Evolutionary conservation across 2,888 invertebrate genomes (phyloP).

Genomic region (Odontocolon sp.): DNA sequence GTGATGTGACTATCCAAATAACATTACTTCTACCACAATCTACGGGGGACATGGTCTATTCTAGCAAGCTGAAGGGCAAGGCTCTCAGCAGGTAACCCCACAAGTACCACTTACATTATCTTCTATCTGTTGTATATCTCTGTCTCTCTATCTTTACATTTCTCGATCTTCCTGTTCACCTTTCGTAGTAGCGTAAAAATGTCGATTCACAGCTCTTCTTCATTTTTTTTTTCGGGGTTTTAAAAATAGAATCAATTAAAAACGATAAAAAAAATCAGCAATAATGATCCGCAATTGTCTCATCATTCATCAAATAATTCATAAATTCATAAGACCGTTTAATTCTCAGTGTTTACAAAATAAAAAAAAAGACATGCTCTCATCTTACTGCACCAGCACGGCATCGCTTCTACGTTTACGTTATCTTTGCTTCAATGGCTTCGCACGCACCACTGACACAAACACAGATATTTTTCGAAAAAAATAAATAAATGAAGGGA

Average conservation of each 20-base stretch:
- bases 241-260: too few species aligned
- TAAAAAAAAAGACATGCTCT: too few species aligned
- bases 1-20: slow-evolving; percentile 76
- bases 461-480: slow-evolving; percentile 7
- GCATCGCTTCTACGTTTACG: slow-evolving; percentile 56
- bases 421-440: slow-evolving; percentile 51
- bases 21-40: slow-evolving; percentile 75
- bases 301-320: slow-evolving; percentile 24
- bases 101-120: slow-evolving; percentile 78
- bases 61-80: slow-evolving; percentile 91
- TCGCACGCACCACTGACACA: slow-evolving; percentile 50
- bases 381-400: slow-evolving; percentile 50
- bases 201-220: background rate
- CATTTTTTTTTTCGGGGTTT: too few species aligned
- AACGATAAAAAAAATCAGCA: background rate
- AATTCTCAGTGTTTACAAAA: slow-evolving; percentile 7
- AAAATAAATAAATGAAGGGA: background rate
- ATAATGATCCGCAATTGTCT: background rate
- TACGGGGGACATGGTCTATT: slow-evolving; percentile 82
- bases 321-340: background rate
- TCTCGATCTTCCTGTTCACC: slow-evolving; percentile 24
- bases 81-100: slow-evolving; percentile 89
- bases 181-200: slow-evolving; percentile 14
- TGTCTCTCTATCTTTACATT: slow-evolving; percentile 45
- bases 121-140: slow-evolving; percentile 55